Evolutionary conservation across 2,888 invertebrate species (phyloP).

Genomic region (Spodoptera littoralis): DNA sequence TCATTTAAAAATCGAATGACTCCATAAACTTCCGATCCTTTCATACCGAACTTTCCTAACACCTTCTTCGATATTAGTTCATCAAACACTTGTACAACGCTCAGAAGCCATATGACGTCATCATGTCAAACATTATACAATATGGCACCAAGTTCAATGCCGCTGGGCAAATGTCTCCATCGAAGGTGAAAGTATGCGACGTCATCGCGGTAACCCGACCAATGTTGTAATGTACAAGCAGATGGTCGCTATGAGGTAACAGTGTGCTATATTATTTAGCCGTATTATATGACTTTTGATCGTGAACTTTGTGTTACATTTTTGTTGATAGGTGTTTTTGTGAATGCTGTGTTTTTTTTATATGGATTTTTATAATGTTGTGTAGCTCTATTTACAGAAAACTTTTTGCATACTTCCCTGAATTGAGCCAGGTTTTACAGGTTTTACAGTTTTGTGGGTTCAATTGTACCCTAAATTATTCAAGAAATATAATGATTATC

Average conservation of each 20-base stretch:
- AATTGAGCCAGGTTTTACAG: fast-evolving
- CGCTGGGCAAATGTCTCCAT: conserved; percentile 71
- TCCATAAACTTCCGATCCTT: background rate
- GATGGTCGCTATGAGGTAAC: conserved; percentile 41
- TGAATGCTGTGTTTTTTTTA: too few relatives aligned
- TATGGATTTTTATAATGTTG: too few relatives aligned
- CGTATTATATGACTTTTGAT: conserved; percentile 51
- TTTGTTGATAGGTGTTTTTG: background rate
- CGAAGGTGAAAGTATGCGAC: conserved; percentile 76
- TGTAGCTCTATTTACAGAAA: too few relatives aligned
- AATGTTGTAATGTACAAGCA: conserved; percentile 55
- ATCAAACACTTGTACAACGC: conserved; percentile 2
- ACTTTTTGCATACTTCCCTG: too few relatives aligned
- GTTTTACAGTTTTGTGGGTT: too few relatives aligned
- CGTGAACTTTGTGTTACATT: conserved; percentile 52
- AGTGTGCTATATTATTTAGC: conserved; percentile 37
- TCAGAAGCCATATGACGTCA: conserved; percentile 46
- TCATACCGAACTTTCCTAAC: background rate
- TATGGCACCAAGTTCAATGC: conserved; percentile 78
- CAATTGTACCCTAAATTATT: too few relatives aligned
- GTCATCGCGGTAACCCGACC: conserved; percentile 62
- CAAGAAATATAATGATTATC: too few relatives aligned
- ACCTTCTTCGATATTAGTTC: conserved; percentile 12
- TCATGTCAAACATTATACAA: conserved; percentile 57
- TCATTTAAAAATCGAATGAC: too few relatives aligned